Evolutionary conservation across 2,113 vertebrate species (phyloP).

Genomic region (Spheniscus mendiculus): DNA sequence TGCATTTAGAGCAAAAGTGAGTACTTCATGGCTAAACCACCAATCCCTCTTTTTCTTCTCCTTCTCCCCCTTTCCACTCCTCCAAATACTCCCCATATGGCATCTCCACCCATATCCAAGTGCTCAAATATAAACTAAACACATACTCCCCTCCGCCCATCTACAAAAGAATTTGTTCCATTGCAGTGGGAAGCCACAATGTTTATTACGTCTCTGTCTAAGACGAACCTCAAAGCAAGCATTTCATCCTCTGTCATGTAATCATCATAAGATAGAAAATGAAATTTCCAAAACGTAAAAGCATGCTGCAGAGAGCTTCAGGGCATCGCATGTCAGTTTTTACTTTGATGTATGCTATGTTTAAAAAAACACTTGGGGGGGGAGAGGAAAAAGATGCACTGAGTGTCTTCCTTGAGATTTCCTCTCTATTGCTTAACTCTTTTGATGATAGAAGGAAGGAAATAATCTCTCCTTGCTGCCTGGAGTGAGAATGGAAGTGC

Average conservation of each 20-base stretch:
- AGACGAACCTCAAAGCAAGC: conserved; percentile 76
- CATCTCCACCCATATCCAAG: background rate
- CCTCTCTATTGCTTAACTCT: conserved; percentile 65
- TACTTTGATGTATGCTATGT: conserved; percentile 73
- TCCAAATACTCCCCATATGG: background rate
- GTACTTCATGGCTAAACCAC: conserved; percentile 15
- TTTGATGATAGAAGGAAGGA: conserved; percentile 27
- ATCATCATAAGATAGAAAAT: conserved; percentile 77
- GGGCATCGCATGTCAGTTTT: conserved; percentile 69
- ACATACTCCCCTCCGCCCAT: background rate
- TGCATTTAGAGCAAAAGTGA: background rate
- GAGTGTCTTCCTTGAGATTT: conserved; percentile 59
- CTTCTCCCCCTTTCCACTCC: background rate
- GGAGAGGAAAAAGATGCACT: background rate
- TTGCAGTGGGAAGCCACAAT: conserved; percentile 67
- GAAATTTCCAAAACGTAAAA: conserved; percentile 79
- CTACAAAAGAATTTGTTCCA: conserved; percentile 59
- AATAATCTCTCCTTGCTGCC: conserved; percentile 14
- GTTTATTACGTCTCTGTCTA: conserved; percentile 74
- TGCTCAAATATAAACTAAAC: conserved; percentile 36
- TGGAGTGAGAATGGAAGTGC: conserved; percentile 23
- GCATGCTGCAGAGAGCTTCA: conserved; percentile 76
- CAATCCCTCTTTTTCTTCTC: background rate
- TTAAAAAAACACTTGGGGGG: background rate
- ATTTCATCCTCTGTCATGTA: conserved; percentile 75